A percentile compares a stretch with the other conserved stretches of the same genome.
phyloP scores from a whole-genome alignment of 2,797 vertebrate species.

The Micrastur ruficollis region DNA sequence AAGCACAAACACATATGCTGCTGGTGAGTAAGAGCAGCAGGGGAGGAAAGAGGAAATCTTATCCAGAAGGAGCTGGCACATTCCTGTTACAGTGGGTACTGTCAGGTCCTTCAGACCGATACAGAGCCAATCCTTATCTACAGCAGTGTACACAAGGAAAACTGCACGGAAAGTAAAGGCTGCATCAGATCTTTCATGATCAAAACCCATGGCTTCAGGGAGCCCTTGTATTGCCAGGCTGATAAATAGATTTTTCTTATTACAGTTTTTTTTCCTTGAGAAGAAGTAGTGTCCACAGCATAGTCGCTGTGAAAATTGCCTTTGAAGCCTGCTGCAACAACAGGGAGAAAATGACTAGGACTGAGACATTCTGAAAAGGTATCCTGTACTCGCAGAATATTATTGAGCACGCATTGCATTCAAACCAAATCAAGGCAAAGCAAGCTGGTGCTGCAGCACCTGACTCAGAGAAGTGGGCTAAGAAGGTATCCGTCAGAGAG shows the following conservation, averaged over 20 bases:
- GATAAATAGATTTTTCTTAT: not conserved
- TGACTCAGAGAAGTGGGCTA: not conserved
- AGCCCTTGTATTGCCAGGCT: not conserved
- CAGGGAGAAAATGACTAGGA: not conserved
- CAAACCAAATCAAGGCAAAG: not conserved
- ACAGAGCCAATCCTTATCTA: not conserved
- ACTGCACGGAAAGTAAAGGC: not conserved
- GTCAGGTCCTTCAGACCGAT: not conserved
- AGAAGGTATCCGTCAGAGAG: not conserved
- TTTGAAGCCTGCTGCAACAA: not conserved
- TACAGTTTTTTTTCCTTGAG: not conserved
- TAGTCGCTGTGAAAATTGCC: not conserved
- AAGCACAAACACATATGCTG: not conserved
- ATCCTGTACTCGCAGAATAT: not conserved
- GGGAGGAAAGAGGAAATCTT: not conserved
- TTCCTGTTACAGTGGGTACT: not conserved
- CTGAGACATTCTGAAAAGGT: not conserved
- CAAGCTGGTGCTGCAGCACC: not conserved
- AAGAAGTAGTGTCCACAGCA: not conserved
- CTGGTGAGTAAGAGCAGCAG: not conserved
- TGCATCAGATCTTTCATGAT: not conserved
- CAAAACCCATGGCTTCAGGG: not conserved
- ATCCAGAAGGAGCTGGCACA: not conserved
- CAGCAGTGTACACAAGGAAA: not conserved
- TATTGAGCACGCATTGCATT: not conserved